A percentile compares a stretch with the other conserved stretches of the same genome.
phyloP scores from a whole-genome alignment of 2,113 vertebrate genomes.

The Calyptommatus sinebrachiatus region DNA sequence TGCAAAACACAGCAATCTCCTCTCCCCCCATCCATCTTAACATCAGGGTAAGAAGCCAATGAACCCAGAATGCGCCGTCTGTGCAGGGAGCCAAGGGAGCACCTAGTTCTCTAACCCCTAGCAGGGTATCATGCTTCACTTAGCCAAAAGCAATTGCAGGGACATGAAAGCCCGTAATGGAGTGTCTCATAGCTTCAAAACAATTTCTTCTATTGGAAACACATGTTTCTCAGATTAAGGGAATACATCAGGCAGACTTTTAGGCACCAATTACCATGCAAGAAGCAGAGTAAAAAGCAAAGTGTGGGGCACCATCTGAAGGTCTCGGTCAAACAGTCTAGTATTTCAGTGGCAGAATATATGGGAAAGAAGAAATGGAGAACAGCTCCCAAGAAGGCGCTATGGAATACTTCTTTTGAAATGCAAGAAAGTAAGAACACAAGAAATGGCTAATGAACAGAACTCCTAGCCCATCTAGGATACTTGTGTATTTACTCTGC shows the following conservation, averaged over 20 bases:
- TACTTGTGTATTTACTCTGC: too few relatives aligned
- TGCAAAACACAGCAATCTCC: rapidly evolving
- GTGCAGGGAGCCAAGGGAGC: not conserved
- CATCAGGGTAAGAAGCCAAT: not conserved
- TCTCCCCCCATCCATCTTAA: not conserved
- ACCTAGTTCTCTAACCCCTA: not conserved
- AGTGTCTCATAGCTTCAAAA: conserved; percentile 6
- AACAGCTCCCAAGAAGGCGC: not conserved
- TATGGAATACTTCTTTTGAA: not conserved
- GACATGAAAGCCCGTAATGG: conserved; percentile 43
- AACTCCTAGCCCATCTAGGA: too few relatives aligned
- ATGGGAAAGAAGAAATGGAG: not conserved
- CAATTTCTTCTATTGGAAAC: conserved; percentile 61
- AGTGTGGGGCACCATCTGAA: not conserved
- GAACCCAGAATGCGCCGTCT: conserved; percentile 5
- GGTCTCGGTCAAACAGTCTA: not conserved
- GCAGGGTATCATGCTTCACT: not conserved
- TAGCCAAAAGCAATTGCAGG: conserved; percentile 9
- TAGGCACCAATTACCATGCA: conserved; percentile 34
- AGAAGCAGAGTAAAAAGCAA: conserved; percentile 44
- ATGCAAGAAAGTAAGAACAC: too few relatives aligned
- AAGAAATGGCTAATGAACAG: too few relatives aligned
- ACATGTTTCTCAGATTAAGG: conserved; percentile 55
- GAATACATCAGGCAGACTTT: conserved; percentile 37
- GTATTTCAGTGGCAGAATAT: not conserved